Conservation (phyloP, 2,797 vertebrate species). For the Galaxias olidus region DNA sequence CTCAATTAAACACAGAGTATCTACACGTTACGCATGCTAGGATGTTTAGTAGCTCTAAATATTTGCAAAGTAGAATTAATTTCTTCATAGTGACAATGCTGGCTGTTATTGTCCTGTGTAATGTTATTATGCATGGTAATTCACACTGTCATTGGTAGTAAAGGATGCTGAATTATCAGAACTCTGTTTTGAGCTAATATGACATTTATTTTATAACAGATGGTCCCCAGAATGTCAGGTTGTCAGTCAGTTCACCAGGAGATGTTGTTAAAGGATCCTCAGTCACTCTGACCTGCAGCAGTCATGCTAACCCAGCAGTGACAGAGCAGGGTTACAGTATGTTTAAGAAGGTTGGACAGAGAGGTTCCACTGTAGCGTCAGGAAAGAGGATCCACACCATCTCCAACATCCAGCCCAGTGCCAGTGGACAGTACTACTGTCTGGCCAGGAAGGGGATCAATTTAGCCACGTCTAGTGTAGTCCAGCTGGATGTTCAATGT, state of each 20-base stretch:
- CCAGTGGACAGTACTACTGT: slow-evolving; percentile 61
- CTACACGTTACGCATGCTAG: no score
- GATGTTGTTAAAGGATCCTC: slow-evolving; percentile 23
- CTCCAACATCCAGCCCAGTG: slow-evolving; percentile 37
- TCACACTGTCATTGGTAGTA: no score
- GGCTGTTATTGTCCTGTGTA: neutral
- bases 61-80: neutral
- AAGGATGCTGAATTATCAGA: no score
- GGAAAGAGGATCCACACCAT: slow-evolving; percentile 43
- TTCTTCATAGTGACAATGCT: no score
- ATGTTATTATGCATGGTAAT: no score
- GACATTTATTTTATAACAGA: slow-evolving; percentile 44
- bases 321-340: slow-evolving; percentile 14
- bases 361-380: no score
- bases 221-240: neutral
- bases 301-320: slow-evolving; percentile 56
- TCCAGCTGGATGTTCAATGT: no score
- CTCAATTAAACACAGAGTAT: no score
- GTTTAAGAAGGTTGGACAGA: slow-evolving; percentile 13
- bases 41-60: slow-evolving; percentile 30
- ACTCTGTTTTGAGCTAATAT: slow-evolving; percentile 47
- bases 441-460: slow-evolving; percentile 36
- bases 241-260: neutral
- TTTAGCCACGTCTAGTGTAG: no score
- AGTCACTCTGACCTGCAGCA: slow-evolving; percentile 49